These are phyloP conservation scores for Caradrina clavipalpis DNA, from an alignment of 2,888 invertebrate species.

Conservation along the genomic window DNA sequence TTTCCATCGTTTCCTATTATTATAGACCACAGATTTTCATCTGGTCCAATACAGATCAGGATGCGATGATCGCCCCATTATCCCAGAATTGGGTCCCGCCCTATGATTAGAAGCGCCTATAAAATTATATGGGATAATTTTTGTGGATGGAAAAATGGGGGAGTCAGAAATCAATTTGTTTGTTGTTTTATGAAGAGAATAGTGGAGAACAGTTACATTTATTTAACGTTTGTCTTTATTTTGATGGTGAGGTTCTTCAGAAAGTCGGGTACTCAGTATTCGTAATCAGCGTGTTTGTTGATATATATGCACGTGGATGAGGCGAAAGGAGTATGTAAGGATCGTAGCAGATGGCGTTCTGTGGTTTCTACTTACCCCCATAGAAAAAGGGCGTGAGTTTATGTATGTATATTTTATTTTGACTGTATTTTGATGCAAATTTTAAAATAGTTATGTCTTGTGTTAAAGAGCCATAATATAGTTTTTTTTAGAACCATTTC, in stretches of 20 bases:
- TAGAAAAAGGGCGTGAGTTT: too few species aligned
- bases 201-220: conserved; percentile 4
- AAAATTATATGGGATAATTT: conserved; percentile 56
- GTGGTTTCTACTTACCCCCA: too few species aligned
- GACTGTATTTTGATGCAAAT: too few species aligned
- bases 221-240: not conserved
- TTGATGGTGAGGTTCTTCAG: not conserved
- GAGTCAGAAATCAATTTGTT: conserved; percentile 51
- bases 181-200: conserved; percentile 48
- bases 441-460: too few species aligned
- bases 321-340: too few species aligned
- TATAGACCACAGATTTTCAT: conserved; percentile 56
- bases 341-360: too few species aligned
- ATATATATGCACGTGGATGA: too few species aligned
- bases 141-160: conserved; percentile 41
- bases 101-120: conserved; percentile 62
- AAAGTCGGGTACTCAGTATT: too few species aligned
- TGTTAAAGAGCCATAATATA: too few species aligned
- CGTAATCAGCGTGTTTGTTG: too few species aligned
- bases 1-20: conserved; percentile 56
- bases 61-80: conserved; percentile 58
- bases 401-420: too few species aligned
- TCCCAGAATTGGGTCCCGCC: conserved; percentile 62
- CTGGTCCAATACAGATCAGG: conserved; percentile 48
- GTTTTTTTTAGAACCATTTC: too few species aligned